Percentiles rank a stretch among this genome's conserved stretches.
These are phyloP conservation scores for Parapsyche elsis DNA, from an alignment of 1,140 invertebrate genomes.

Conservation along the genomic window DNA sequence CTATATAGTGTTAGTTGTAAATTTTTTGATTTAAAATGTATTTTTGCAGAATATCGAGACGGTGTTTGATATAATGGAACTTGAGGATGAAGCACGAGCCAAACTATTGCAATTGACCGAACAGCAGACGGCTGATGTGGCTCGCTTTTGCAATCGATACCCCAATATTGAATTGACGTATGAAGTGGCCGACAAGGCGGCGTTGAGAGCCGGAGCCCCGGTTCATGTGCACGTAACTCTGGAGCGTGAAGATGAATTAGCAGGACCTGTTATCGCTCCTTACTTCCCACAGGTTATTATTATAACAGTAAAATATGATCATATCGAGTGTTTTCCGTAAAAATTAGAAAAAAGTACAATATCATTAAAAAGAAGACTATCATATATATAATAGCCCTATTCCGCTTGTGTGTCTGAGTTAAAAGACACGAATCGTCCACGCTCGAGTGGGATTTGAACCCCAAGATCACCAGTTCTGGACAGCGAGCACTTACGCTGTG, in stretches of 20 bases:
- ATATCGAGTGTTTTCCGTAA: too few relatives aligned
- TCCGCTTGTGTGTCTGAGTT: too few relatives aligned
- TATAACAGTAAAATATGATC: too few relatives aligned
- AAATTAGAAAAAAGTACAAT: too few relatives aligned
- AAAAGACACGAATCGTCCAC: too few relatives aligned
- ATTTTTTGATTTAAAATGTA: background rate
- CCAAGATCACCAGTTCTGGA: too few relatives aligned
- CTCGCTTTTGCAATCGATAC: constrained; percentile 98
- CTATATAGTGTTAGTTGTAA: background rate
- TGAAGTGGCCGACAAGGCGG: constrained; percentile 74
- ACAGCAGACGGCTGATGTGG: constrained; percentile 95
- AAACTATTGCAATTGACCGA: constrained; percentile 87
- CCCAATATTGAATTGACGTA: constrained; percentile 98
- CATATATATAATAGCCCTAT: too few relatives aligned
- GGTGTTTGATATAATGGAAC: constrained; percentile 98
- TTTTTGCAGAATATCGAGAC: constrained; percentile 84
- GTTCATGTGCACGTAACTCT: constrained; percentile 80
- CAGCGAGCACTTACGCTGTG: too few relatives aligned
- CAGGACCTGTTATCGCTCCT: constrained; percentile 96
- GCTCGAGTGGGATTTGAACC: too few relatives aligned
- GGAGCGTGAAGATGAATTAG: constrained; percentile 97
- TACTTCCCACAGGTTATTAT: constrained; percentile 89
- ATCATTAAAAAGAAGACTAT: too few relatives aligned
- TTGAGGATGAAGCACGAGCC: constrained; percentile 94
- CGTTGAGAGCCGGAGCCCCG: constrained; percentile 61